Evolutionary conservation across 2,113 vertebrate species (phyloP).

Genomic region (Thinocorus orbignyianus): DNA sequence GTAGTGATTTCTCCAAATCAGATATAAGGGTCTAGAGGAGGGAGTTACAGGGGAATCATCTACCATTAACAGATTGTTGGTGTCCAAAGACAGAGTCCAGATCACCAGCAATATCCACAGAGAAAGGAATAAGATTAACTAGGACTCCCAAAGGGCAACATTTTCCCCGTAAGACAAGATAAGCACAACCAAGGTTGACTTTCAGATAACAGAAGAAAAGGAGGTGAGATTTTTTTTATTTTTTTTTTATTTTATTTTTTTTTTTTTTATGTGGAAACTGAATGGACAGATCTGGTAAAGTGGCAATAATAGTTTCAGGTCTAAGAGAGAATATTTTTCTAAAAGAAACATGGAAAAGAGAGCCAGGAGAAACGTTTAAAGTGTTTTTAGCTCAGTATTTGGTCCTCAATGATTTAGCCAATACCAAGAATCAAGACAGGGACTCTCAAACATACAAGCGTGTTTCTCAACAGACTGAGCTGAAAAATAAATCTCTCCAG

Average conservation of each 20-base stretch:
- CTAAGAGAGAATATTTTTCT: not conserved
- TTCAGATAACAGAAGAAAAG: not conserved
- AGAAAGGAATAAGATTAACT: not conserved
- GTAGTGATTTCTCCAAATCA: not conserved
- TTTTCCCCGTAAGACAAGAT: not conserved
- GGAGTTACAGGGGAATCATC: not conserved
- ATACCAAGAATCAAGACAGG: not conserved
- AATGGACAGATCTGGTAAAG: not conserved
- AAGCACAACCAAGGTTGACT: not conserved
- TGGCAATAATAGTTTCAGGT: not conserved
- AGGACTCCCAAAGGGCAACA: not conserved
- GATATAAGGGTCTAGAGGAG: not conserved
- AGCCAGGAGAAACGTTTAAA: not conserved
- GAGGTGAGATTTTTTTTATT: not conserved
- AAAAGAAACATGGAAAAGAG: not conserved
- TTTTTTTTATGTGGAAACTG: not conserved
- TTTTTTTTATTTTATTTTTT: too few relatives aligned
- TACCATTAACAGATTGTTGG: not conserved
- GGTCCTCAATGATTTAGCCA: not conserved
- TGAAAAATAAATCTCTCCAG: constrained; percentile 17
- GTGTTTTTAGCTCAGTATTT: not conserved
- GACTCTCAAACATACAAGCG: not conserved
- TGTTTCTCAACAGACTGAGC: not conserved
- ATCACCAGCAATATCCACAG: not conserved
- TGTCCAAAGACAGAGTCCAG: not conserved